A percentile compares a stretch with the other conserved stretches of the same genome.
Evolutionary conservation across 2,888 invertebrate genomes (phyloP).

Genomic region (Pocota personata): DNA sequence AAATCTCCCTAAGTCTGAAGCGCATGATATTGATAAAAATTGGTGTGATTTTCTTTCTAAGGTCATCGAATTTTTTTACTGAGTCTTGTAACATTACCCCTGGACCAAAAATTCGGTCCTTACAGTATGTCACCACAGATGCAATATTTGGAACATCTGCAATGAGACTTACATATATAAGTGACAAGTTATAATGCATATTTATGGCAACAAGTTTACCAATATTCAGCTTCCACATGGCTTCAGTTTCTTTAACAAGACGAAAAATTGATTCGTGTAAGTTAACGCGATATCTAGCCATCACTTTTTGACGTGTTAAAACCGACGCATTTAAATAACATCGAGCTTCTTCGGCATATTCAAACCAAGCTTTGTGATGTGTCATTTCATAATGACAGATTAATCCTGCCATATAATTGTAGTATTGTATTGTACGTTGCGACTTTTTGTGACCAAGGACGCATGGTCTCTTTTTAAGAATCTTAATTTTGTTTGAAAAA

Average conservation of each 20-base stretch:
- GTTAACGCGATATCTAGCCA: slow-evolving; percentile 87
- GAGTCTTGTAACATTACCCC: slow-evolving; percentile 86
- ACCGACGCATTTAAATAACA: slow-evolving; percentile 87
- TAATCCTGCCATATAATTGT: slow-evolving; percentile 90
- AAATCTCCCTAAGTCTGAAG: slow-evolving; percentile 87
- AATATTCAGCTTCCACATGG: slow-evolving; percentile 90
- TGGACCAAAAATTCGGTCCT: slow-evolving; percentile 87
- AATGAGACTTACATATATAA: neutral
- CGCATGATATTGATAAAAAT: slow-evolving; percentile 89
- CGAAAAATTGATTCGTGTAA: slow-evolving; percentile 89
- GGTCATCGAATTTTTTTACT: slow-evolving; percentile 86
- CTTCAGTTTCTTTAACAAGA: slow-evolving; percentile 91
- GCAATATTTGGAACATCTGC: slow-evolving; percentile 90
- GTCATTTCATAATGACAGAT: slow-evolving; percentile 92
- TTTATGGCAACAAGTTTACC: slow-evolving; percentile 80
- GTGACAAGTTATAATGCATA: neutral
- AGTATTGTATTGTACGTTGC: slow-evolving; percentile 89
- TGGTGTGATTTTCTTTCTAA: slow-evolving; percentile 82
- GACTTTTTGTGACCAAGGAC: slow-evolving; percentile 87
- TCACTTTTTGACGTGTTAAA: slow-evolving; percentile 86
- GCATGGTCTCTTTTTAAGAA: slow-evolving; percentile 77
- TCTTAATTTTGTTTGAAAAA: slow-evolving; percentile 4
- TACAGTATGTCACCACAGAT: slow-evolving; percentile 89
- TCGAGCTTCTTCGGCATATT: slow-evolving; percentile 88
- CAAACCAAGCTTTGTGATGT: slow-evolving; percentile 91